Evolutionary conservation across 2,797 vertebrate genomes (phyloP).

Genomic region (Mergus octosetaceus): DNA sequence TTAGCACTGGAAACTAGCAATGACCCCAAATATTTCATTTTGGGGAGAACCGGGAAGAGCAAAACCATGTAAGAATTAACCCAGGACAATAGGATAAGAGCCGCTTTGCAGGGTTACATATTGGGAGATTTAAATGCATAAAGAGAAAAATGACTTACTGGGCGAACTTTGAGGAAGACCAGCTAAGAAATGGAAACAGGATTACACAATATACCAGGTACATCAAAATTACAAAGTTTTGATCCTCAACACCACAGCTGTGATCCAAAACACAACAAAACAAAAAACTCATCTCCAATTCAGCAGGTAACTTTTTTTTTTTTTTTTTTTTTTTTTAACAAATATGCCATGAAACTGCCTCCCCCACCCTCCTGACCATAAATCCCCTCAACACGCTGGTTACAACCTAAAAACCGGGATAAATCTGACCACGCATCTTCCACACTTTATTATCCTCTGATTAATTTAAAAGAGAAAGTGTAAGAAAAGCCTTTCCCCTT

Average conservation of each 20-base stretch:
- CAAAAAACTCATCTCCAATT: slow-evolving; percentile 55
- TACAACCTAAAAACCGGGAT: slow-evolving; percentile 16
- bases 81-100: background rate
- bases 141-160: background rate
- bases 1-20: background rate
- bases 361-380: background rate
- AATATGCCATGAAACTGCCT: slow-evolving; percentile 64
- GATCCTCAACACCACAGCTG: slow-evolving; percentile 77
- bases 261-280: slow-evolving; percentile 74
- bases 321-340: slow-evolving; percentile 23
- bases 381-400: background rate
- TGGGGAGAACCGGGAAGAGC: background rate
- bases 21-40: background rate
- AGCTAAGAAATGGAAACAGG: background rate
- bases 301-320: slow-evolving; percentile 70
- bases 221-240: slow-evolving; percentile 64
- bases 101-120: background rate
- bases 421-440: background rate
- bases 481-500: background rate
- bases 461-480: background rate
- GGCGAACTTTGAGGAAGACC: background rate
- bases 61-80: background rate
- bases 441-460: background rate
- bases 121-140: background rate
- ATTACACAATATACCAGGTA: background rate